Base-by-base conservation (phyloP, 2,888 invertebrate genomes). In the Andrena fulva region DNA sequence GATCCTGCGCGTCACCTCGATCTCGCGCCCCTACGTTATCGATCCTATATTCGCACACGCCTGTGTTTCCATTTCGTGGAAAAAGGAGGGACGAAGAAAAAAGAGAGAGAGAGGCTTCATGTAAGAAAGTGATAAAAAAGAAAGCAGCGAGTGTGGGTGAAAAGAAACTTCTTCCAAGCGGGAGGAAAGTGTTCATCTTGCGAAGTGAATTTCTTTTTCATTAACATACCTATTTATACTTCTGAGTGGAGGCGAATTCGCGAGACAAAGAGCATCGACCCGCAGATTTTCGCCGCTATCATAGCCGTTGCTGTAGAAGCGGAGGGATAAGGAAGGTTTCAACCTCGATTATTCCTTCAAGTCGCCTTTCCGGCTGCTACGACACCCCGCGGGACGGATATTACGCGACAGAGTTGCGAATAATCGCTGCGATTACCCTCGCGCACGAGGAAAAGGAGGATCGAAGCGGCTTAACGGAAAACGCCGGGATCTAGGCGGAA, bases 381-480 rank as follows among this genome's bases (percentile, higher is more conserved):
- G 50, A 35, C 8, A 35, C 54, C 33, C 12, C 48, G 8, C 24
- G 50, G 56, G 29, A 72, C 54, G 66, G 62, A 81, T 66, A 77
- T 77, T 77, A 78, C 48, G 78, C 72, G 81, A 77, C 69, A 64
- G 35, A 48, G 64, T 72, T 67, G 60, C 70, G 74, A 73, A 72
- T 84, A 84, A 84, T 74, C 76, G 52, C 59, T 27, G 29, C 60
- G 54, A 68, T 84, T 70, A 81, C 50, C 60, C 20, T 5, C 31
- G 42, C 6, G 24, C 42, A 54, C 50, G 77, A 59, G 69, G 20
- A 66, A 24, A 62, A 31, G 2, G 16, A 27, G 50, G n/a, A 29
- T 5, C 24, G 50, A 6, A 48, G 48, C 16, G 54, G 56, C 54
- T 77, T 85, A 84, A 84, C 75, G 81, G 84, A 81, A 84, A 84